These are phyloP conservation scores for Rhopalosiphum maidis DNA, from an alignment of 1,140 invertebrate genomes.

Conservation along the genomic window DNA sequence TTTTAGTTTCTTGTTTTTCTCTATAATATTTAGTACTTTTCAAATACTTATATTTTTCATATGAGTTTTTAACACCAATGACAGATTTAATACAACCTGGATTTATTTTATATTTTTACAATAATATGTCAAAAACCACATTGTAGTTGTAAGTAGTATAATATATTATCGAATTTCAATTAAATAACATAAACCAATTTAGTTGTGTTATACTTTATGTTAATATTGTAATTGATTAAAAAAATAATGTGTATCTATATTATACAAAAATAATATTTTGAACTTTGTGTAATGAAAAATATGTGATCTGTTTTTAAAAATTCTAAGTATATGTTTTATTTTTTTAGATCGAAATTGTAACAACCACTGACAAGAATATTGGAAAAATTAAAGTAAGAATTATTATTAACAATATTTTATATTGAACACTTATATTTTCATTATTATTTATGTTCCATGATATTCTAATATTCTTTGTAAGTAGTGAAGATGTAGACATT, in stretches of 20 bases:
- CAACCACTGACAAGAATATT: conserved; percentile 55
- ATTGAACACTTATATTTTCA: background rate
- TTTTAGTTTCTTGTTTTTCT: background rate
- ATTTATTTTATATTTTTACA: background rate
- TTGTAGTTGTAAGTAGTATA: background rate
- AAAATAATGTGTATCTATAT: background rate
- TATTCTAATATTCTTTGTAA: background rate
- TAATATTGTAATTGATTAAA: background rate
- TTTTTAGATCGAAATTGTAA: conserved; percentile 58
- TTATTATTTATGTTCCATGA: background rate
- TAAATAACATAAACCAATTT: background rate
- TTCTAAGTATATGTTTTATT: background rate
- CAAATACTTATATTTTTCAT: background rate
- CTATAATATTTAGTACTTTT: background rate
- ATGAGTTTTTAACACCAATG: background rate
- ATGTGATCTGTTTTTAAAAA: background rate
- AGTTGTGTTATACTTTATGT: background rate
- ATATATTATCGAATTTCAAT: background rate
- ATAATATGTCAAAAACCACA: background rate
- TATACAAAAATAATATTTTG: background rate
- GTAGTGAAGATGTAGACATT: background rate
- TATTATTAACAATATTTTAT: background rate
- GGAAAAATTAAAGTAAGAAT: conserved; percentile 58
- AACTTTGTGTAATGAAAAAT: background rate
- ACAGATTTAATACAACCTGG: background rate